These are phyloP conservation scores for Lepisosteus oculatus DNA, from an alignment of 2,113 vertebrate genomes.

Conservation along the genomic window DNA sequence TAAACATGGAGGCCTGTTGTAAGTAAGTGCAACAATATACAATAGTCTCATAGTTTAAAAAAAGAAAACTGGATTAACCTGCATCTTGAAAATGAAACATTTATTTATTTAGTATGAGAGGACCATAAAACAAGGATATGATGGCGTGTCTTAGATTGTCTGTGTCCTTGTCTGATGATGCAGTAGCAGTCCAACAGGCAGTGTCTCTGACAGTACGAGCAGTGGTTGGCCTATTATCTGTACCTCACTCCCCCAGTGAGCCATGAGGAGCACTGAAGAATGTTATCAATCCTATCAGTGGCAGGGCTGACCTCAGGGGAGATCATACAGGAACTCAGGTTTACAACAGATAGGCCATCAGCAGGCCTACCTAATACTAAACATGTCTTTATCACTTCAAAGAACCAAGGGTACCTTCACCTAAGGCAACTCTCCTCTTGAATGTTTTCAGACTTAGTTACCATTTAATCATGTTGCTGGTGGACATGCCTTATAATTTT, in stretches of 20 bases:
- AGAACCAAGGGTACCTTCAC: not conserved
- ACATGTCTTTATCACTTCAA: conserved; percentile 4
- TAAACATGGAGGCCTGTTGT: too few species aligned
- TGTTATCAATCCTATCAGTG: not conserved
- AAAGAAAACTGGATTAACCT: too few species aligned
- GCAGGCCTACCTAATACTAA: not conserved
- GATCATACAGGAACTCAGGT: not conserved
- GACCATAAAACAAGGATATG: too few species aligned
- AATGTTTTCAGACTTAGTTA: not conserved
- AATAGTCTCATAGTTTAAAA: too few species aligned
- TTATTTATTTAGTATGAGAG: too few species aligned
- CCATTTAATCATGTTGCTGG: not conserved
- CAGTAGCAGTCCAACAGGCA: too few species aligned
- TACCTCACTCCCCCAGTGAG: not conserved
- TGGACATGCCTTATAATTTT: not conserved
- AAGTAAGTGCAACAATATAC: too few species aligned
- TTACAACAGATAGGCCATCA: conserved; percentile 1
- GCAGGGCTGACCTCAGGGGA: not conserved
- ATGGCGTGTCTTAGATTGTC: too few species aligned
- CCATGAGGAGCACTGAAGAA: not conserved
- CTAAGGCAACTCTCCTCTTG: not conserved
- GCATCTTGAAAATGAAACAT: too few species aligned
- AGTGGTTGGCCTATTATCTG: not conserved
- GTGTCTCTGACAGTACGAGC: not conserved
- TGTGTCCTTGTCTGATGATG: too few species aligned